A percentile compares a stretch with the other conserved stretches of the same genome.
Evolutionary conservation across 2,888 invertebrate genomes (phyloP).

Genomic region (Heliothis peltigera): DNA sequence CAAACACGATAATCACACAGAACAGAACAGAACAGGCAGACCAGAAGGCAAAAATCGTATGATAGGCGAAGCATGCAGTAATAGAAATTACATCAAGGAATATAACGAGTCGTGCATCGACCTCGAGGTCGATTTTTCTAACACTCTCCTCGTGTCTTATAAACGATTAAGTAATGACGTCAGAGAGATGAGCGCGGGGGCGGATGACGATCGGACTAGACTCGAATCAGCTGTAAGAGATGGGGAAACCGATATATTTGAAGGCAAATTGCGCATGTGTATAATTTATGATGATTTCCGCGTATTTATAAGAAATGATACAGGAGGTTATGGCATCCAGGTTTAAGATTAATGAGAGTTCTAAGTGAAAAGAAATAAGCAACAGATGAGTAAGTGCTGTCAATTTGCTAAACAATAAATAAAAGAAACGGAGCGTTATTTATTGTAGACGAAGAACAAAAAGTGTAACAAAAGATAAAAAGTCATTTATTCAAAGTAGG

Average conservation of each 20-base stretch:
- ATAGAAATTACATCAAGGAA: constrained; percentile 51
- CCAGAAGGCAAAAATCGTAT: constrained; percentile 49
- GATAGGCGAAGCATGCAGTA: constrained; percentile 55
- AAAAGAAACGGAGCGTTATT: constrained; percentile 11
- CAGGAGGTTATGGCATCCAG: constrained; percentile 25
- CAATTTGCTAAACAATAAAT: constrained; percentile 36
- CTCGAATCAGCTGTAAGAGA: constrained; percentile 66
- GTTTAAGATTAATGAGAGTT: constrained; percentile 28
- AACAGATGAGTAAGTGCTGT: constrained; percentile 6
- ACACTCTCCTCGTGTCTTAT: constrained; percentile 51
- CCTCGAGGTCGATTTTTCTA: constrained; percentile 66
- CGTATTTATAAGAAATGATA: constrained; percentile 49
- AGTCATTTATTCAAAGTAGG: too few relatives aligned
- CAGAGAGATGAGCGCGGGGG: constrained; percentile 62
- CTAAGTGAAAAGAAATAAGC: constrained; percentile 8
- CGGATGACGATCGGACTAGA: constrained; percentile 62
- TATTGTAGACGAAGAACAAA: constrained; percentile 16
- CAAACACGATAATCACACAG: constrained; percentile 31
- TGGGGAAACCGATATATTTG: constrained; percentile 49
- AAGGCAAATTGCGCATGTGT: constrained; percentile 46
- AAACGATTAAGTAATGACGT: constrained; percentile 64
- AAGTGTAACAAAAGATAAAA: too few relatives aligned
- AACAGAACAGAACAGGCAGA: too few relatives aligned
- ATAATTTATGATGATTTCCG: constrained; percentile 47
- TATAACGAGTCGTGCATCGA: constrained; percentile 64